Base-by-base conservation (phyloP, 2,888 invertebrate genomes). In the Pseudanteris insignis region DNA sequence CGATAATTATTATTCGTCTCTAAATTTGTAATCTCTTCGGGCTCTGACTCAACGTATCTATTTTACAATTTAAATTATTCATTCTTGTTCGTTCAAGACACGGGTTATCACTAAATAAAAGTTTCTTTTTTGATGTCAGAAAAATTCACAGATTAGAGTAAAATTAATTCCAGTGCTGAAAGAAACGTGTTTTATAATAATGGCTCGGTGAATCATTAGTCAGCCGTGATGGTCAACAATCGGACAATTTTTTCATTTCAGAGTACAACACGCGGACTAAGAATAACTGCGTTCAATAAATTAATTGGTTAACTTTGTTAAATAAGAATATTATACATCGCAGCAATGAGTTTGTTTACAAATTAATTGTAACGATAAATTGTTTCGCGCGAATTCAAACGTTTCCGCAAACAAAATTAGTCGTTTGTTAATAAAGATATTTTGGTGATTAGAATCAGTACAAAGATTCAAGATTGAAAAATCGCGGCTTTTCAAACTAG, bases 51-150 rank as follows among this genome's bases (percentile, higher is more conserved):
- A 11, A 33, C 34, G 33, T 25, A 4, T 26, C 24, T 43, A 43
- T 18, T 40, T 41, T 41, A 30, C 30, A 30, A 30, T 44, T 44
- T 25, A 44, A 33, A 33, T 33, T 44, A 2, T 44, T 44, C 24
- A 33, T 24, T 4, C 15, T 26, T 15, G 14, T 43, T 38, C n/a
- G 21, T 26, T 26, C 24, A 18, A 36, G 38, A 14, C 21, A 14
- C 2, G 26, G 12, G 25, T 12, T 36, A 36, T 24, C n/a, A 24
- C 12, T 24, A 36, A 24, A 36, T 11, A 30, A 7, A 10, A 34
- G 7, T 2, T 34, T n/a, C 12, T 7, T 18, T 10, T n/a, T 24
- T 36, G 18, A 18, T 36, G 18, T 25, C 11, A 24, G 36, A 12
- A n/a, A n/a, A 24, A 36, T 36, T 7, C 12, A 2, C 8, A 18